phyloP scores from a whole-genome alignment of 2,797 vertebrate genomes.

The Capromys pilorides region DNA sequence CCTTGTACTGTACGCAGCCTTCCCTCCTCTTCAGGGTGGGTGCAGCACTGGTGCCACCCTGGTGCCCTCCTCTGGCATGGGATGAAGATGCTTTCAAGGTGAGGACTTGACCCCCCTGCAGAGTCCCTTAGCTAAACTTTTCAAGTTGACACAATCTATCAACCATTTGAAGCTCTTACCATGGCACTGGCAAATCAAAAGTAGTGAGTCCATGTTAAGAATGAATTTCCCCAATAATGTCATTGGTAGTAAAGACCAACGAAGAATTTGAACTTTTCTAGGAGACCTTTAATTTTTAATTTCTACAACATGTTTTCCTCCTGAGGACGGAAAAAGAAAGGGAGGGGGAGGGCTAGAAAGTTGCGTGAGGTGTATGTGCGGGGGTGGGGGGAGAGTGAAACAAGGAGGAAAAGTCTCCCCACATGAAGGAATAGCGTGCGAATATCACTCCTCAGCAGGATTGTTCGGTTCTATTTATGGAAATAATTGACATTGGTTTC shows the following conservation, averaged over 20 bases:
- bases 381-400: background rate
- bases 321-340: background rate
- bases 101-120: too few relatives aligned
- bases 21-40: too few relatives aligned
- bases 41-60: too few relatives aligned
- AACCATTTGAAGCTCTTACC: background rate
- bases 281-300: slow-evolving; percentile 20
- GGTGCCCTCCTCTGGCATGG: too few relatives aligned
- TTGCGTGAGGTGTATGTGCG: too few relatives aligned
- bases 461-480: slow-evolving; percentile 51
- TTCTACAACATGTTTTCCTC: background rate
- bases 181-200: background rate
- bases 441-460: background rate
- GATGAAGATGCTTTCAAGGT: too few relatives aligned
- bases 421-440: background rate
- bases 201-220: background rate
- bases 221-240: background rate
- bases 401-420: background rate
- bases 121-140: too few relatives aligned
- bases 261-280: background rate
- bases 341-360: too few relatives aligned
- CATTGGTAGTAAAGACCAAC: background rate
- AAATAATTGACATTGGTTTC: slow-evolving; percentile 50
- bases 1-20: too few relatives aligned
- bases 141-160: too few relatives aligned